Evolutionary conservation across 2,797 vertebrate genomes (phyloP).

Genomic region (Babyrousa celebensis): DNA sequence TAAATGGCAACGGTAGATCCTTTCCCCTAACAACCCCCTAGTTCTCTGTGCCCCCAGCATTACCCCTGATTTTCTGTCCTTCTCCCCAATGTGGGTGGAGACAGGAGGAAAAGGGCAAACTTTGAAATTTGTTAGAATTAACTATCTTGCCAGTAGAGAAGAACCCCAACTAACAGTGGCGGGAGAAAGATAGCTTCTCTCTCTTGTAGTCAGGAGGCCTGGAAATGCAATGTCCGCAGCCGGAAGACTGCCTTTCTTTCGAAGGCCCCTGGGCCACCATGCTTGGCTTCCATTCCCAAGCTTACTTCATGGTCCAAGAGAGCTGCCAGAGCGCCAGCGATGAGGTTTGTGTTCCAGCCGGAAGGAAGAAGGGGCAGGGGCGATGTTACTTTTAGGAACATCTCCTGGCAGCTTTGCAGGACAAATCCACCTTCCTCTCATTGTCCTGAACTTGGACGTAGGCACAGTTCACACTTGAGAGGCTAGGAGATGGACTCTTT

Average conservation of each 20-base stretch:
- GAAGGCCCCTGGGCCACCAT: neutral
- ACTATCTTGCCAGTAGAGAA: no score
- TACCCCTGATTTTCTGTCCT: neutral
- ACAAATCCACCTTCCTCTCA: neutral
- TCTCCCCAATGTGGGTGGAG: no score
- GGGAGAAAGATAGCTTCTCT: neutral
- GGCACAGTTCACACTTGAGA: fast-evolving
- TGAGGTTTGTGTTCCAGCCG: neutral
- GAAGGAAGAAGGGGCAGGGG: neutral
- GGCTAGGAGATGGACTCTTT: neutral
- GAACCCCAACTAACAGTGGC: neutral
- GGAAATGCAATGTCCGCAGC: fast-evolving
- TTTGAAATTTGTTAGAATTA: neutral
- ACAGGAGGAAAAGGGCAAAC: neutral
- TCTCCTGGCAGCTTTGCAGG: neutral
- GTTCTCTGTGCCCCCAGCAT: neutral
- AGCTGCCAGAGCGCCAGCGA: neutral
- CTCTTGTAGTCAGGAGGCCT: neutral
- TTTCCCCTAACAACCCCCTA: fast-evolving
- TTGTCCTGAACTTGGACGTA: neutral
- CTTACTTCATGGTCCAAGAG: neutral
- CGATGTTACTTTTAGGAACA: neutral
- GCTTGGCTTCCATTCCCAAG: neutral
- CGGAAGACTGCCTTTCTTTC: fast-evolving
- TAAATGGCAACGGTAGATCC: fast-evolving